Percentiles rank a stretch among this genome's conserved stretches.
These are phyloP conservation scores for Podargus strigoides DNA, from an alignment of 2,797 vertebrate species.

Conservation along the genomic window DNA sequence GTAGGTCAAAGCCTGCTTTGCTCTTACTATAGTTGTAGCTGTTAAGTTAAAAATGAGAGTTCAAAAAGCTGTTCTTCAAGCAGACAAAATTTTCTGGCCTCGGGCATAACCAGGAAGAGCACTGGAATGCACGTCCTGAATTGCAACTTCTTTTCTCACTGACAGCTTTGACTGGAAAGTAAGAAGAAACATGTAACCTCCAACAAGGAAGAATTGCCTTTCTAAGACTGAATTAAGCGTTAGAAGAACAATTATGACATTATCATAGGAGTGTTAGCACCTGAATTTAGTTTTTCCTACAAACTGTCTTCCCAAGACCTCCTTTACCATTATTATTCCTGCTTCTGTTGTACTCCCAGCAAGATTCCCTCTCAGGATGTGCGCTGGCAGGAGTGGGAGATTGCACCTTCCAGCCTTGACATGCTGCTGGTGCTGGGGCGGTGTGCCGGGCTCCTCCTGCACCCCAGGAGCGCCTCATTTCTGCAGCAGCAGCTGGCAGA, in stretches of 20 bases:
- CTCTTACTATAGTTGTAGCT: background rate
- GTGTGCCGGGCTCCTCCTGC: background rate
- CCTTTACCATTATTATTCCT: background rate
- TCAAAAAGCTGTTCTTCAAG: background rate
- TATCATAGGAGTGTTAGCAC: background rate
- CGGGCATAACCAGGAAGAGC: background rate
- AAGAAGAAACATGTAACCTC: background rate
- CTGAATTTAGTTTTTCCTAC: background rate
- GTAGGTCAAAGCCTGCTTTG: background rate
- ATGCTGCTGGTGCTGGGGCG: rapidly evolving
- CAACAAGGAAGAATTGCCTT: background rate
- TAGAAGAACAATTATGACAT: background rate
- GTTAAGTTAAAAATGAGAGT: slow-evolving; percentile 18
- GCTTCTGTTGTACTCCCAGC: background rate
- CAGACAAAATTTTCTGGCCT: background rate
- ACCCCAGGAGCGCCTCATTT: no score
- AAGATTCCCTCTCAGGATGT: background rate
- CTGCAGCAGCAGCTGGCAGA: background rate
- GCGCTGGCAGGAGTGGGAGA: background rate
- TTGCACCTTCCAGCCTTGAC: background rate
- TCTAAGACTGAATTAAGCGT: background rate
- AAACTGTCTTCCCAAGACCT: background rate
- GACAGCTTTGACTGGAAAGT: background rate
- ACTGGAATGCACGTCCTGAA: background rate
- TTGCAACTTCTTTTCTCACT: background rate